Percentiles rank a stretch among this genome's conserved stretches.
Evolutionary conservation across 2,113 vertebrate genomes (phyloP).

Genomic region (Sakesphorus luctuosus): DNA sequence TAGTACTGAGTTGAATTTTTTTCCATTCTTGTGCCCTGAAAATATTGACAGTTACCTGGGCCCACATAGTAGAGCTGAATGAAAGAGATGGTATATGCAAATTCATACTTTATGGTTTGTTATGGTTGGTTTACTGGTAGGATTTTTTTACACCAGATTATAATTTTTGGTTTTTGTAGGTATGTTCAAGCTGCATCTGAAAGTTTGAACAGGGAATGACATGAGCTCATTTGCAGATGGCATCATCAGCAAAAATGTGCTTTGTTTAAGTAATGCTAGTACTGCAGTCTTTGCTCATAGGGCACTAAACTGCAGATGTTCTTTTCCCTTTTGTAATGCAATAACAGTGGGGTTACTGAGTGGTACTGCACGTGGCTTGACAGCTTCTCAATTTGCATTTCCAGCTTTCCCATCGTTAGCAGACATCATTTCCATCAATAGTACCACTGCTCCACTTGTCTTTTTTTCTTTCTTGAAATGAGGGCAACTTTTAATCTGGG

Average conservation of each 20-base stretch:
- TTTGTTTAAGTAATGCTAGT: background rate
- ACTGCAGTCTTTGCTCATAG: background rate
- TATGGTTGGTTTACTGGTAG: background rate
- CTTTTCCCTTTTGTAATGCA: background rate
- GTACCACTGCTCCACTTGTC: background rate
- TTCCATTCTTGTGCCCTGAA: background rate
- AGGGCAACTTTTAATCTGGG: background rate
- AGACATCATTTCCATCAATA: background rate
- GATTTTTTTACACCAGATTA: background rate
- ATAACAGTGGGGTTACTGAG: background rate
- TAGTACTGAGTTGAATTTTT: background rate
- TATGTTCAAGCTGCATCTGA: background rate
- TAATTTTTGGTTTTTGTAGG: background rate
- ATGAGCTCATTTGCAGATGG: background rate
- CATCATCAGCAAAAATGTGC: background rate
- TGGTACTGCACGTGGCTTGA: background rate
- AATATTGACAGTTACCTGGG: background rate
- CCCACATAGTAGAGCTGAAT: background rate
- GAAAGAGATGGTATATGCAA: background rate
- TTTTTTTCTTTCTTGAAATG: background rate
- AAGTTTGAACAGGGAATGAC: background rate
- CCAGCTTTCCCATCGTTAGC: background rate
- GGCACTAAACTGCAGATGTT: background rate
- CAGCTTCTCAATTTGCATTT: conserved; percentile 1
- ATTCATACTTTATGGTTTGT: background rate